Conservation (phyloP, 2,888 invertebrate genomes). For the Drosophila cracens region DNA sequence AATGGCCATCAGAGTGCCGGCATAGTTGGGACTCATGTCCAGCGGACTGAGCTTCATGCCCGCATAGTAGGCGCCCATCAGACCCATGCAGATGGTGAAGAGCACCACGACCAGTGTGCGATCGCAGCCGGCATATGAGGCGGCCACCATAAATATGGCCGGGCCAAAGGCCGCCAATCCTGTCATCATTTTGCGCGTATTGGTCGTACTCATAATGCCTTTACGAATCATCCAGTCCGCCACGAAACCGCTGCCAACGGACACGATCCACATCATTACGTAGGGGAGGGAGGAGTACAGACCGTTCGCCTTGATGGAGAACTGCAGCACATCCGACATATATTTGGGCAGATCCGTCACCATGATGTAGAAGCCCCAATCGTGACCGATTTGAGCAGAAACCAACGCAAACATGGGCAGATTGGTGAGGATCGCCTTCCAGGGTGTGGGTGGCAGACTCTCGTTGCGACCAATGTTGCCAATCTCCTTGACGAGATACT, state of each 20-base stretch:
- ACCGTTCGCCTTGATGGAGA: conserved; percentile 87
- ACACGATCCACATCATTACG: conserved; percentile 87
- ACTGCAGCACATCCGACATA: conserved; percentile 87
- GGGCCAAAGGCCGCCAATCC: conserved; percentile 89
- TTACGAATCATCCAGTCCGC: conserved; percentile 89
- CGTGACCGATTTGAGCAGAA: conserved; percentile 89
- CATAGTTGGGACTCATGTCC: conserved; percentile 89
- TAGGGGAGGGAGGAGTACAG: conserved; percentile 88
- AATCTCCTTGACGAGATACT: conserved; percentile 88
- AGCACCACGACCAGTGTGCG: conserved; percentile 87
- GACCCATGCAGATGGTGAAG: conserved; percentile 89
- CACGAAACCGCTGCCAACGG: conserved; percentile 87
- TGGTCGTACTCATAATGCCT: conserved; percentile 86
- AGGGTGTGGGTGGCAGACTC: conserved; percentile 88
- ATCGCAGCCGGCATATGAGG: conserved; percentile 90
- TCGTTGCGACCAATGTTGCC: conserved; percentile 86
- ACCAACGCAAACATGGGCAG: conserved; percentile 91
- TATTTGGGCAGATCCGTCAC: conserved; percentile 88
- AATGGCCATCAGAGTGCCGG: conserved; percentile 89
- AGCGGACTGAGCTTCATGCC: conserved; percentile 90
- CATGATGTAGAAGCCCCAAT: conserved; percentile 89
- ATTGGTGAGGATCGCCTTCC: conserved; percentile 89
- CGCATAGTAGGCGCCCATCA: conserved; percentile 90
- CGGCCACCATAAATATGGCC: conserved; percentile 88
- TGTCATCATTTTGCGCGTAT: conserved; percentile 86